Evolutionary conservation across 30 jellyfish, hydroid and myxozoan species (phyloP), one percentile per base, ranked within the genome.

Genomic region (Morbakka virulenta): DNA sequence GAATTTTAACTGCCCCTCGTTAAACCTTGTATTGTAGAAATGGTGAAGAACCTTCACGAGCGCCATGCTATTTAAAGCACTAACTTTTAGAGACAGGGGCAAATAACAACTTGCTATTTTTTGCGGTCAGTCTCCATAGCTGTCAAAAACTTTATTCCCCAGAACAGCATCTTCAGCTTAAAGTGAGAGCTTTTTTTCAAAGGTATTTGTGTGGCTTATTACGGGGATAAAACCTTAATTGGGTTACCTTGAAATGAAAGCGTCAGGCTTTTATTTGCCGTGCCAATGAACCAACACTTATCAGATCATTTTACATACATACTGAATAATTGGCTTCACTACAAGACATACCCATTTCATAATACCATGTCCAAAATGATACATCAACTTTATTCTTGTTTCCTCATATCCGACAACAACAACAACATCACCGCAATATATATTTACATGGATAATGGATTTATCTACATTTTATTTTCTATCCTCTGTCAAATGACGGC

Each of bases 361-460:
- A 17, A 17, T 41, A 41, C 9, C 57, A 9, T 41, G 57, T 41
- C 57, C n/a, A 17, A 41, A 6, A 41, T 41, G 13, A 41, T 6
- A 41, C 57, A 41, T 41, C 57, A 6, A 9, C 9, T 41, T 41
- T 41, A 41, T 41, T 6, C 9, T 41, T n/a, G n/a, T n/a, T n/a
- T n/a, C 17, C 13, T 6, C 57, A 41, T 41, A 41, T 6, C 17
- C 17, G 57, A 41, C 57, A 41, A 41, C 57, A 41, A 41, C 17
- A 41, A 41, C 57, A 41, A 6, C 17, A 41, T 41, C 57, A 6
- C 13, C 57, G 17, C n/a, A n/a, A n/a, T n/a, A n/a, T n/a, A 72
- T 22, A 2, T 52, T 72, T 50, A 53, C 35, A 47, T 17, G 22
- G 83, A 71, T 17, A 36, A 70, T 26, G 83, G 83, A 70, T 41